phyloP scores from a whole-genome alignment of 2,797 vertebrate genomes.

The Glyptemys insculpta region DNA sequence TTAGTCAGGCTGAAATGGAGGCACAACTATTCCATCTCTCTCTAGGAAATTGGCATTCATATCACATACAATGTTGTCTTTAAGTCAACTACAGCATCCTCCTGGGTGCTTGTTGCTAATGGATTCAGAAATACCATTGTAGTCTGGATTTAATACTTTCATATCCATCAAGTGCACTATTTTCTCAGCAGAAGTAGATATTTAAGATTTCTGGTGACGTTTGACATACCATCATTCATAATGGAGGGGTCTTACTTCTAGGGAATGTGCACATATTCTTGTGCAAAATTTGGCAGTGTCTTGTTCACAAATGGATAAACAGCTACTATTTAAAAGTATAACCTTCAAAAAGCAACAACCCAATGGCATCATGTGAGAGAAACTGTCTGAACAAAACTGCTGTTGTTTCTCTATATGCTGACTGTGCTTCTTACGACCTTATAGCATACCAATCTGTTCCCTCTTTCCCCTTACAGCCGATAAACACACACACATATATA shows the following conservation, averaged over 20 bases:
- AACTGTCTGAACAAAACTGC: slow-evolving; percentile 44
- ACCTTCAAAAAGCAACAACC: slow-evolving; percentile 56
- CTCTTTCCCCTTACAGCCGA: not conserved
- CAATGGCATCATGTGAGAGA: slow-evolving; percentile 48
- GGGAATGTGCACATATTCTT: slow-evolving; percentile 44
- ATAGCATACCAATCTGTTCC: slow-evolving; percentile 2
- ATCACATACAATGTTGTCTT: slow-evolving; percentile 79
- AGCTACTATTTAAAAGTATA: slow-evolving; percentile 57
- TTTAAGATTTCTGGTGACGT: slow-evolving; percentile 78
- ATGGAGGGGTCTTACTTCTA: slow-evolving; percentile 54
- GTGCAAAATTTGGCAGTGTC: slow-evolving; percentile 51
- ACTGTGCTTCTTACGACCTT: slow-evolving; percentile 26
- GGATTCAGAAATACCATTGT: slow-evolving; percentile 81
- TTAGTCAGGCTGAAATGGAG: slow-evolving; percentile 26
- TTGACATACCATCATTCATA: slow-evolving; percentile 79
- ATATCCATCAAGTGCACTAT: slow-evolving; percentile 65
- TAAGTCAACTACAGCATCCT: slow-evolving; percentile 74
- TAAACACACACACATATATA: slow-evolving; percentile 33
- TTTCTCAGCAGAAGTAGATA: slow-evolving; percentile 75
- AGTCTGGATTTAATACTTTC: slow-evolving; percentile 80
- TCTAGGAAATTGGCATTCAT: slow-evolving; percentile 75
- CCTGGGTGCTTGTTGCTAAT: slow-evolving; percentile 82
- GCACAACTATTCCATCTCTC: slow-evolving; percentile 30
- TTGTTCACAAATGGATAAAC: slow-evolving; percentile 76
- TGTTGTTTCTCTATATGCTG: slow-evolving; percentile 40